Evolutionary conservation across 2,797 vertebrate species (phyloP).

Genomic region (Carapus acus): DNA sequence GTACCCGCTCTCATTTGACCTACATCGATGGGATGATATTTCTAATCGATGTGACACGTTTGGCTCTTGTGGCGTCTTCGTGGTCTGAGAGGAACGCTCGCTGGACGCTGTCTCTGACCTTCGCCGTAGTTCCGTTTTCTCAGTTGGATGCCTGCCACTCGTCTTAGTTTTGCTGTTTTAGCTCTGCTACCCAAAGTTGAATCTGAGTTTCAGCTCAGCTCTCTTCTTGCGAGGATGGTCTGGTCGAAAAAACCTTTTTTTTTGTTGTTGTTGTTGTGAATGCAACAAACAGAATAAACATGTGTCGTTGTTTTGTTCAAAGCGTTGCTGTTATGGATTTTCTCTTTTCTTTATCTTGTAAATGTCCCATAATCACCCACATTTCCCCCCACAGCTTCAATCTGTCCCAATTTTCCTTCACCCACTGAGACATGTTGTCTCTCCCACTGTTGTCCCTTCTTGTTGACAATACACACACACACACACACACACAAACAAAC

Average conservation of each 20-base stretch:
- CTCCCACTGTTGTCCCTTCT: background rate
- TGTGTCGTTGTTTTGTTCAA: slow-evolving; percentile 57
- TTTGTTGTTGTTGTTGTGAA: no score
- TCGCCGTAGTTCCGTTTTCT: slow-evolving; percentile 15
- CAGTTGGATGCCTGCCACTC: slow-evolving; percentile 24
- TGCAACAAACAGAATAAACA: slow-evolving; percentile 63
- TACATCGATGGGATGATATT: no score
- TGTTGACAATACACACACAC: no score
- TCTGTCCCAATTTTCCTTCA: background rate
- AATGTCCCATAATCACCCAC: slow-evolving; percentile 33
- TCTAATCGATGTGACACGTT: no score
- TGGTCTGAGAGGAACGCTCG: slow-evolving; percentile 36
- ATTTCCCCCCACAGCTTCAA: slow-evolving; percentile 4
- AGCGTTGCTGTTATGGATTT: slow-evolving; percentile 56
- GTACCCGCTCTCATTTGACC: no score
- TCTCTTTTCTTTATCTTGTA: slow-evolving; percentile 47
- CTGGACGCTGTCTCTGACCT: slow-evolving; percentile 6
- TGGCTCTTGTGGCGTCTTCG: background rate
- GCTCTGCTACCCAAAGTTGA: no score
- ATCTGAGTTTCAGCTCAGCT: slow-evolving; percentile 21
- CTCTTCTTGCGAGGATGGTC: slow-evolving; percentile 46
- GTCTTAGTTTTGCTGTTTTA: slow-evolving; percentile 22
- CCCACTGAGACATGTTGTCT: background rate
- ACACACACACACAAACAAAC: no score
- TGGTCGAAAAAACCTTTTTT: slow-evolving; percentile 53